A percentile compares a stretch with the other conserved stretches of the same genome.
Conservation (phyloP, 92 coral and sea anemone species). For the Phenganax subtilis region DNA sequence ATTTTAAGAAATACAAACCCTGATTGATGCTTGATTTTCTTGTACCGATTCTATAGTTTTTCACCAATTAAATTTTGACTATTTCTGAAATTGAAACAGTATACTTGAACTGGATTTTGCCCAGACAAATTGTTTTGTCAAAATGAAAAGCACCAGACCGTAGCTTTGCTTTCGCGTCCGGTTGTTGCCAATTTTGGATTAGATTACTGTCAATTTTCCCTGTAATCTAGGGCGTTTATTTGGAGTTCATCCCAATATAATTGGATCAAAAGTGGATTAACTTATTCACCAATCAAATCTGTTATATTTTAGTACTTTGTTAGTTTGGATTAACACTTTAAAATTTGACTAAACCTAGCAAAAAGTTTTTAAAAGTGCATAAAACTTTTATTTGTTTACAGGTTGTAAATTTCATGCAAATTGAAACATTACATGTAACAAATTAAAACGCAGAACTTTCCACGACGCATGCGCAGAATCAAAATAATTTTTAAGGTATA, state of each 20-base stretch:
- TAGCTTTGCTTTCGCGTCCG: not conserved
- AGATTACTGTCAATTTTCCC: not conserved
- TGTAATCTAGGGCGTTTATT: too few species aligned
- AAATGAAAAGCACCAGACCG: not conserved
- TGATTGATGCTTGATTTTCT: not conserved
- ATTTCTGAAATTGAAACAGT: not conserved
- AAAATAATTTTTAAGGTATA: too few species aligned
- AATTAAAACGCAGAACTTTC: too few species aligned
- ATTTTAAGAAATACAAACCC: not conserved
- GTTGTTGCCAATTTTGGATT: conserved; percentile 4
- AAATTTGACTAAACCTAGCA: too few species aligned
- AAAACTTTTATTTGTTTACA: too few species aligned
- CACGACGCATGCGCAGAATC: too few species aligned
- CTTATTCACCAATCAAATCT: not conserved
- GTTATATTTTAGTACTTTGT: not conserved
- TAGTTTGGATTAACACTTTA: too few species aligned
- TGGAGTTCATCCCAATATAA: too few species aligned
- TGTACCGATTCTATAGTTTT: not conserved
- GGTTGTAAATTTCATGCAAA: too few species aligned
- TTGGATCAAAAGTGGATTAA: too few species aligned
- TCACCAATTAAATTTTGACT: not conserved
- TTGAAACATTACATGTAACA: too few species aligned
- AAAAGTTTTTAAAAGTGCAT: too few species aligned
- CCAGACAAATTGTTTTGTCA: conserved; percentile 10
- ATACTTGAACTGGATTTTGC: not conserved